Evolutionary conservation across 2,113 vertebrate species (phyloP).

Genomic region (Campylomormyrus numenius): DNA sequence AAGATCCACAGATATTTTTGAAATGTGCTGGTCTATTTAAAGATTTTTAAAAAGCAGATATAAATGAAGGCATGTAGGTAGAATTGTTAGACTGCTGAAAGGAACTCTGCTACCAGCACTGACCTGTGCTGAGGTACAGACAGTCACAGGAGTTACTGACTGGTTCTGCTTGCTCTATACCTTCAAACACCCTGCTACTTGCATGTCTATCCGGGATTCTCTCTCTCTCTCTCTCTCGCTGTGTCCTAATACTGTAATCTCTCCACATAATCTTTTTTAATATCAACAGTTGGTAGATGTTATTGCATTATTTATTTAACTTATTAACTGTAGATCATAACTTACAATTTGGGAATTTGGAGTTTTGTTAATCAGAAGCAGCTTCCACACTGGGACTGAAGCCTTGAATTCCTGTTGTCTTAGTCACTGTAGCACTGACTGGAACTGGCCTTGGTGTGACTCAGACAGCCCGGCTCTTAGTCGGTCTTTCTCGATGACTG

Average conservation of each 20-base stretch:
- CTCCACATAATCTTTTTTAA: not conserved
- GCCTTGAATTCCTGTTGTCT: not conserved
- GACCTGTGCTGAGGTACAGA: not conserved
- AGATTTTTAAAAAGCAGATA: not conserved
- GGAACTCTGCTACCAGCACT: not conserved
- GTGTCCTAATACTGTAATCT: not conserved
- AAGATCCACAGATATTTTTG: not conserved
- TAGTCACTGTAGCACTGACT: not conserved
- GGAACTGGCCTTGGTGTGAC: not conserved
- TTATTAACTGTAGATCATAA: not conserved
- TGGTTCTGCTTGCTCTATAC: not conserved
- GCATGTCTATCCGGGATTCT: not conserved
- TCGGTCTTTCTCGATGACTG: not conserved
- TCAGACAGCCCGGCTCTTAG: not conserved
- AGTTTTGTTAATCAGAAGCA: not conserved
- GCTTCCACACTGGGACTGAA: not conserved
- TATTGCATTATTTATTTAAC: not conserved
- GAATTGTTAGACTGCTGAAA: not conserved
- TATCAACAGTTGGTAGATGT: not conserved
- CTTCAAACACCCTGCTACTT: not conserved
- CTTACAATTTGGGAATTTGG: not conserved
- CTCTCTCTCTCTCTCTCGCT: not conserved
- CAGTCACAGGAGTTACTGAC: not conserved
- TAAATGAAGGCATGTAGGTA: not conserved
- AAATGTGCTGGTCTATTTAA: not conserved